Conservation (phyloP, 2,888 invertebrate species). For the Limnephilus marmoratus region DNA sequence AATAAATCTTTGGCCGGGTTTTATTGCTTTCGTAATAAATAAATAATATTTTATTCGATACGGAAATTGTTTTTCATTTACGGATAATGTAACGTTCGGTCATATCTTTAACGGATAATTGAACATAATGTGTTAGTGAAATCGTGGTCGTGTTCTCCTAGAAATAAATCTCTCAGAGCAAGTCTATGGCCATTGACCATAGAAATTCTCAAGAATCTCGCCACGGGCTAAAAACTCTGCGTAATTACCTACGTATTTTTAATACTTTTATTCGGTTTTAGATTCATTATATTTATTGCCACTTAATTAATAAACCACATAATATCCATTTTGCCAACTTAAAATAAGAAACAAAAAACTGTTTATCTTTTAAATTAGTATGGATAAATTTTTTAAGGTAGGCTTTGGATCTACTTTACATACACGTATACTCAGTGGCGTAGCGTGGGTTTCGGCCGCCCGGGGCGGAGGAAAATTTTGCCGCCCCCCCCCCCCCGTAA, state of each 20-base stretch:
- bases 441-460: too few species aligned
- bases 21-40: conserved; percentile 62
- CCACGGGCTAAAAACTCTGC: not conserved
- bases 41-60: conserved; percentile 64
- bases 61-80: conserved; percentile 61
- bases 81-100: conserved; percentile 43
- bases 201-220: not conserved
- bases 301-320: too few species aligned
- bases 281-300: too few species aligned
- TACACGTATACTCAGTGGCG: too few species aligned
- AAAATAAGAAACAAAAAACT: too few species aligned
- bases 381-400: too few species aligned
- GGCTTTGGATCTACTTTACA: too few species aligned
- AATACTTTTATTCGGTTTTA: too few species aligned
- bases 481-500: too few species aligned
- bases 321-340: too few species aligned
- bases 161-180: not conserved
- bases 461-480: too few species aligned
- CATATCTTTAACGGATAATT: conserved; percentile 41
- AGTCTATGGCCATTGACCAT: not conserved
- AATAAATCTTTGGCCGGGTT: conserved; percentile 60
- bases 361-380: too few species aligned
- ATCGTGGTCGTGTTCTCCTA: not conserved
- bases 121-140: not conserved
- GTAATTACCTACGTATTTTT: not conserved